phyloP scores from a whole-genome alignment of 2,113 vertebrate genomes.

The Pachycephala philippinensis region DNA sequence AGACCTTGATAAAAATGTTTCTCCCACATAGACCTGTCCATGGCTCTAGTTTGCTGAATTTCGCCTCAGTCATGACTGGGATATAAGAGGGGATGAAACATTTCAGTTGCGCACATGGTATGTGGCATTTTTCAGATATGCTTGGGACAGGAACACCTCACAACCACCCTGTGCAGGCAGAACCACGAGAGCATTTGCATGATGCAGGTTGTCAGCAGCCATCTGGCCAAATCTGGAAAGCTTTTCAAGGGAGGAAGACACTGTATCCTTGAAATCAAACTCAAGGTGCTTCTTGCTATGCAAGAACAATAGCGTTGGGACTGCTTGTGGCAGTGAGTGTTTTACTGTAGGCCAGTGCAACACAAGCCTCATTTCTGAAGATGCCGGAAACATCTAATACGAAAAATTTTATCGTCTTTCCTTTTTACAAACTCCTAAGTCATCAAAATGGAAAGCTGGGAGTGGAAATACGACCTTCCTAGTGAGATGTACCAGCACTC shows the following conservation, averaged over 20 bases:
- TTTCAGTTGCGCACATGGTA: fast-evolving
- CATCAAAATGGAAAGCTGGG: not conserved
- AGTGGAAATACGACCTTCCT: not conserved
- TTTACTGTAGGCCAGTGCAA: too few species aligned
- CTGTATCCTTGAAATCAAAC: too few species aligned
- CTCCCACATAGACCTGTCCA: not conserved
- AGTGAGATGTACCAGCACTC: fast-evolving
- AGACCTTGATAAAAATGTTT: not conserved
- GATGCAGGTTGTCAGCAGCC: too few species aligned
- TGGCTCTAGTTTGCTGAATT: not conserved
- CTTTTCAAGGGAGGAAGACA: too few species aligned
- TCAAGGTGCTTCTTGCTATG: too few species aligned
- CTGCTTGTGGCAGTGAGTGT: too few species aligned
- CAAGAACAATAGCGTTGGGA: too few species aligned
- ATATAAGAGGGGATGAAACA: not conserved
- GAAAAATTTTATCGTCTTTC: not conserved
- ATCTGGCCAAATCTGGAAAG: too few species aligned
- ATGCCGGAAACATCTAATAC: fast-evolving
- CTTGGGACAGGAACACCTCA: not conserved
- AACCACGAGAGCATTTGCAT: fast-evolving
- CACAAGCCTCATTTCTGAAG: too few species aligned
- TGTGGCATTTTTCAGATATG: fast-evolving
- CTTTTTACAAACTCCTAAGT: too few species aligned
- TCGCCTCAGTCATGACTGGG: fast-evolving
- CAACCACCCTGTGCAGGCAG: too few species aligned